Evolutionary conservation across 2,113 vertebrate species (phyloP).

Genomic region (Marmota flaviventris): DNA sequence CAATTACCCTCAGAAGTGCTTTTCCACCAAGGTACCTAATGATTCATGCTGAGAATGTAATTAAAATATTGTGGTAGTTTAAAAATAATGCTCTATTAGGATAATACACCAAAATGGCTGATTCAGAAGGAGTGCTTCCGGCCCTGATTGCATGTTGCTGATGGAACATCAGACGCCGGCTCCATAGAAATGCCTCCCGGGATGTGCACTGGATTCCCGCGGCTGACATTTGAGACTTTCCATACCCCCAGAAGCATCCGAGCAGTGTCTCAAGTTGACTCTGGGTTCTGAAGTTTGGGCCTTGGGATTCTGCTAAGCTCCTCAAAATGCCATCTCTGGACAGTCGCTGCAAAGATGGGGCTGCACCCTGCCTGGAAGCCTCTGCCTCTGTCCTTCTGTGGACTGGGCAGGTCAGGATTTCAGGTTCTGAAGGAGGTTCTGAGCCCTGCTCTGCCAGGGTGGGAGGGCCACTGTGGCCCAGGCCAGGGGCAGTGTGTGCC

Average conservation of each 20-base stretch:
- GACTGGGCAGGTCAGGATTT: neutral
- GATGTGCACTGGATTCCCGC: neutral
- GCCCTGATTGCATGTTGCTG: neutral
- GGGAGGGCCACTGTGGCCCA: neutral
- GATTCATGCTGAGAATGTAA: constrained; percentile 78
- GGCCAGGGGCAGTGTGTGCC: accelerated
- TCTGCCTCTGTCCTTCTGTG: neutral
- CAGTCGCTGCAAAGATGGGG: neutral
- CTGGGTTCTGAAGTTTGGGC: neutral
- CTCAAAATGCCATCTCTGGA: constrained; percentile 8
- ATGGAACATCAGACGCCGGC: neutral
- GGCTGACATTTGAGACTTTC: constrained; percentile 32
- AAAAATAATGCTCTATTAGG: constrained; percentile 78
- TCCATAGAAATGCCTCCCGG: neutral
- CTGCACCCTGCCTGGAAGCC: neutral
- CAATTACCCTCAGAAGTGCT: constrained; percentile 72
- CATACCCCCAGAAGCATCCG: neutral
- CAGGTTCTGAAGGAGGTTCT: neutral
- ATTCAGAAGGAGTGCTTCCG: constrained; percentile 60
- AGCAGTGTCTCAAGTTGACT: neutral
- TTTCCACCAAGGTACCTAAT: constrained; percentile 67
- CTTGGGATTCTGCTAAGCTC: accelerated
- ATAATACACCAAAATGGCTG: constrained; percentile 67
- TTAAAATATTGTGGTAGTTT: constrained; percentile 80
- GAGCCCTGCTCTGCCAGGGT: accelerated